phyloP scores from a whole-genome alignment of 2,888 invertebrate species.

The Willowsia nigromaculata region DNA sequence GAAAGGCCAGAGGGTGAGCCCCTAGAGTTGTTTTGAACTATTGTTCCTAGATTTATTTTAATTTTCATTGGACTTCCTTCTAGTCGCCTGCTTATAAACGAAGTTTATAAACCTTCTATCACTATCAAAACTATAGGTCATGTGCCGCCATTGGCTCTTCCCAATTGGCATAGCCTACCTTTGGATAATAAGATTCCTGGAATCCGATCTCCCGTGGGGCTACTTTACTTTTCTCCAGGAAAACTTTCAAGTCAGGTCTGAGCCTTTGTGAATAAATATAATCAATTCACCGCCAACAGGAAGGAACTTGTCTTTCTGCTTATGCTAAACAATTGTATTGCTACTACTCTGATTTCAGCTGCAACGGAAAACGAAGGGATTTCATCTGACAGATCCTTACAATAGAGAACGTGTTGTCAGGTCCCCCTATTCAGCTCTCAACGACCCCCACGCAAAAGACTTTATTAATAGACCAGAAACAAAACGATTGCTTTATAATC shows the following conservation, averaged over 20 bases:
- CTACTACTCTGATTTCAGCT: conserved; percentile 24
- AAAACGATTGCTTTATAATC: conserved; percentile 61
- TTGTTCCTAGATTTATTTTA: too few relatives aligned
- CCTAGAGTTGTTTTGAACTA: too few relatives aligned
- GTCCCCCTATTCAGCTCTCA: conserved; percentile 72
- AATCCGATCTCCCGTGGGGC: conserved; percentile 60
- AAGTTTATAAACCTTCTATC: too few relatives aligned
- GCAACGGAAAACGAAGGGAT: conserved; percentile 25
- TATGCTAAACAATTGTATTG: not conserved
- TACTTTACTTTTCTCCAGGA: conserved; percentile 65
- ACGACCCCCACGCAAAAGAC: conserved; percentile 71
- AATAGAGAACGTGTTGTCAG: conserved; percentile 64
- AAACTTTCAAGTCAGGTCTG: conserved; percentile 43
- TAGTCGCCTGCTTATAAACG: too few relatives aligned
- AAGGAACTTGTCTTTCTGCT: not conserved
- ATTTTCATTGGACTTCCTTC: too few relatives aligned
- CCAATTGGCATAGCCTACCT: conserved; percentile 71
- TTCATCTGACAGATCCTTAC: conserved; percentile 58
- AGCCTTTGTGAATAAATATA: not conserved
- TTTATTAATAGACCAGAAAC: conserved; percentile 70
- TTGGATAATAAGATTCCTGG: conserved; percentile 73
- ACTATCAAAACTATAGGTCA: too few relatives aligned
- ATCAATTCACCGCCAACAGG: not conserved
- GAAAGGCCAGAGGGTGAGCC: conserved; percentile 70
- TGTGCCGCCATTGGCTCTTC: conserved; percentile 73